Base-by-base conservation (phyloP, 2,113 vertebrate genomes). In the Macquaria ambigua region DNA sequence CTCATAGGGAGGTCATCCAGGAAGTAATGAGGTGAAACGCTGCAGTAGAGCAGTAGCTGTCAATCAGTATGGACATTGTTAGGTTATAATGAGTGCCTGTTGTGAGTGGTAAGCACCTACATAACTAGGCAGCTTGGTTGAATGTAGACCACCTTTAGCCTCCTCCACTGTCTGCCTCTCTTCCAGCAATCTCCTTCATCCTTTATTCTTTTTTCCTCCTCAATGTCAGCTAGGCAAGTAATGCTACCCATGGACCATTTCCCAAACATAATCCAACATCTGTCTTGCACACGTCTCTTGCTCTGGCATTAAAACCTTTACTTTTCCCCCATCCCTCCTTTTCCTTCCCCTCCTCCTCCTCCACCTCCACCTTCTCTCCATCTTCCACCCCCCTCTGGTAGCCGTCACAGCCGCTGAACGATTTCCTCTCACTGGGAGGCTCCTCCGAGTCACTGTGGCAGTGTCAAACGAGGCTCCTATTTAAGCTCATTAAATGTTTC, bases 401-500 rank as follows among this genome's bases (percentile, higher is more conserved):
- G 89, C 87, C 89, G 84, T 94, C 93, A 93, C 87, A 85, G 93
- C 84, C 37, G 50, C 87, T 93, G 92, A 95, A 94, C 87, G 93
- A 94, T 95, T 95, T 94, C 87, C 92, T 93, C 94, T 94, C 92
- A 90, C 88, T 68, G 90, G 93, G 92, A 94, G 84, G 89, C 88
- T 87, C 90, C 89, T 90, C 77, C 53, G 73, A 92, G 87, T 94
- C 91, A 90, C 86, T 80, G 91, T 93, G 90, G 89, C 91, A 88
- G 89, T 92, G 93, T 95, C 92, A 93, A 93, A 94, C 93, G 87
- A 94, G 90, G 92, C 94, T 95, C 94, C 92, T 93, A 92, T 94
- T 95, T 95, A 94, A 94, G 93, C 93, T 95, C 94, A 96, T 95
- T 96, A 96, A 96, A 95, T 95, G 93, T 96, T 96, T 96, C 95